Evolutionary conservation across 2,888 invertebrate genomes (phyloP), one percentile per base, ranked within the genome.

Genomic region (Parascotia fuliginaria): DNA sequence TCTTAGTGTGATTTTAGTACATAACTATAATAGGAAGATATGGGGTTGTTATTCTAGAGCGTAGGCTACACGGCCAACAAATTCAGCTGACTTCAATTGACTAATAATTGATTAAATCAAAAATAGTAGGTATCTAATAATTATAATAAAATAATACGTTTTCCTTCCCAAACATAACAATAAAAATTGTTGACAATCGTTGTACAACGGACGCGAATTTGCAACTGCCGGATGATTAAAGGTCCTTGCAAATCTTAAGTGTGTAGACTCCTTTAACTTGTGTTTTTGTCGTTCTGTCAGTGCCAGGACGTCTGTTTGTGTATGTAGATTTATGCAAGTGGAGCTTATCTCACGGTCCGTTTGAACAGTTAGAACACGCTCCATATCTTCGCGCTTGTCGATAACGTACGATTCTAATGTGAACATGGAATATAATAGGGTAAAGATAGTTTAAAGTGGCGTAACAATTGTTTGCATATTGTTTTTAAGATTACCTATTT

Each of bases 281-380:
- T 79, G 79, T 81, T 84, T 85, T 83, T 82, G 79, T 79, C 72
- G 55, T 72, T 55, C 70, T 78, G 80, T 81, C 80, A 76, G 55
- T 59, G 53, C 28, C 85, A 84, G 73, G 44, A 60, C 24, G 42
- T 60, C 62, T 73, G 66, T 73, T 77, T 79, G 70, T 60, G 60
- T 83, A 89, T 87, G 87, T 77, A 86, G 82, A 89, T 85, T 82
- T 81, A 85, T 86, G 84, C 83, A 80, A 81, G 82, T 84, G 77
- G 76, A 74, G 84, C 83, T 85, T 87, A 89, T 89, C 83, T 78
- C 76, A 77, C 77, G 81, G 79, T 78, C 69, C 75, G 84, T 85
- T 87, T 85, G 80, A 75, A 73, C 83, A 86, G 84, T 81, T 78
- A 71, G 68, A 71, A 62, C 67, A 79, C 75, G 79, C 73, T 78